Evolutionary conservation across 2,888 invertebrate genomes (phyloP), one percentile per base, ranked within the genome.

Genomic region (Zygogramma bicolorata): DNA sequence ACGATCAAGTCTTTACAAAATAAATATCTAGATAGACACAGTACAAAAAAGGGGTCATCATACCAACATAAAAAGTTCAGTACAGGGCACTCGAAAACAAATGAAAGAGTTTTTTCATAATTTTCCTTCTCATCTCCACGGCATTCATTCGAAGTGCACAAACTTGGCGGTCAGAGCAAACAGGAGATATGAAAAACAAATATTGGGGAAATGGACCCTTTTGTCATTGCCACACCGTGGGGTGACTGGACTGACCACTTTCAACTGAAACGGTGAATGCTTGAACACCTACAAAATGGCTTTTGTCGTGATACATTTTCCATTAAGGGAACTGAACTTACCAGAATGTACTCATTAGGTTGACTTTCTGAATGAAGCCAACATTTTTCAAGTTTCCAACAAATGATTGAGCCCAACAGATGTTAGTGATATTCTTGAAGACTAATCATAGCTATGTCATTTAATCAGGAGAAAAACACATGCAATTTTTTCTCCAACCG

Each of bases 131-230:
- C 62, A 25, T 42, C 67, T 20, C 53, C 40, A 34, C 49, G 58
- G 57, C 66, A 61, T 71, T 70, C 61, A 58, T 68, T 62, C 15
- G 49, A 76, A 76, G 76, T 76, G 76, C 38, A 68, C 75, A 74
- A 74, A 71, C 71, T 70, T 59, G 62, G 67, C 72, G 74, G 74
- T 67, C 76, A 70, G 34, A 53, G 77, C 71, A 75, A 77, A 77
- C 77, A 75, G 57, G 68, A 76, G 73, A 74, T 74, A 78, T 73
- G 77, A 77, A 77, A 77, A 73, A 69, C 74, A 77, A 77, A 76
- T 73, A 76, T 75, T 60, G 67, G 74, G 53, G 66, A 74, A 76
- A 74, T 72, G 70, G 46, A 72, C 67, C 75, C 73, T 72, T 74
- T 76, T 72, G 76, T 76, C 59, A 34, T 58, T 25, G 49, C 68